phyloP scores from a whole-genome alignment of 2,888 invertebrate species.

The Panopea generosa region DNA sequence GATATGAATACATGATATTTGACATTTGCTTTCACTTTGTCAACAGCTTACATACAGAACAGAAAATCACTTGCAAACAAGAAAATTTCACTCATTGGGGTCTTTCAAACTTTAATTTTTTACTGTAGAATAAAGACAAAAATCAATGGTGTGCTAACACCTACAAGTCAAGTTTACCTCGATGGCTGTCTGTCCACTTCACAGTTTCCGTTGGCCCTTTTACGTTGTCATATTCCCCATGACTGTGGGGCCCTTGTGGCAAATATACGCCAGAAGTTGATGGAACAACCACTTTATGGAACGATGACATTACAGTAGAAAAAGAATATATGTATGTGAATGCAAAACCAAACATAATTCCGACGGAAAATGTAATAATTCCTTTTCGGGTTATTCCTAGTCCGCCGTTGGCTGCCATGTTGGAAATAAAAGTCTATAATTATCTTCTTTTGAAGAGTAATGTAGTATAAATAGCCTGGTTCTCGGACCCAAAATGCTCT shows the following conservation, averaged over 20 bases:
- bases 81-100: too few relatives aligned
- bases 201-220: constrained; percentile 28
- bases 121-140: too few relatives aligned
- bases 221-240: constrained; percentile 30
- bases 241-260: constrained; percentile 41
- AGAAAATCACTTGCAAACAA: too few relatives aligned
- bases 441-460: neutral
- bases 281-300: neutral
- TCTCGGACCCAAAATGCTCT: too few relatives aligned
- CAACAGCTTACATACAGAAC: too few relatives aligned
- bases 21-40: too few relatives aligned
- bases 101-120: too few relatives aligned
- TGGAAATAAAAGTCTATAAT: constrained; percentile 5
- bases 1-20: too few relatives aligned
- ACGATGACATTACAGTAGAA: constrained; percentile 26
- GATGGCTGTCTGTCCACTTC: constrained; percentile 32
- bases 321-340: constrained; percentile 63
- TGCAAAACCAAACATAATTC: constrained; percentile 67
- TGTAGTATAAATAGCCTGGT: too few relatives aligned
- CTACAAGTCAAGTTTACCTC: too few relatives aligned
- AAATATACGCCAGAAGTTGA: constrained; percentile 16
- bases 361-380: constrained; percentile 66
- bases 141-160: too few relatives aligned
- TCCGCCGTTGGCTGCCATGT: constrained; percentile 35
- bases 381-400: constrained; percentile 39